phyloP scores from a whole-genome alignment of 2,113 vertebrate genomes.

The Pseudopipra pipra region DNA sequence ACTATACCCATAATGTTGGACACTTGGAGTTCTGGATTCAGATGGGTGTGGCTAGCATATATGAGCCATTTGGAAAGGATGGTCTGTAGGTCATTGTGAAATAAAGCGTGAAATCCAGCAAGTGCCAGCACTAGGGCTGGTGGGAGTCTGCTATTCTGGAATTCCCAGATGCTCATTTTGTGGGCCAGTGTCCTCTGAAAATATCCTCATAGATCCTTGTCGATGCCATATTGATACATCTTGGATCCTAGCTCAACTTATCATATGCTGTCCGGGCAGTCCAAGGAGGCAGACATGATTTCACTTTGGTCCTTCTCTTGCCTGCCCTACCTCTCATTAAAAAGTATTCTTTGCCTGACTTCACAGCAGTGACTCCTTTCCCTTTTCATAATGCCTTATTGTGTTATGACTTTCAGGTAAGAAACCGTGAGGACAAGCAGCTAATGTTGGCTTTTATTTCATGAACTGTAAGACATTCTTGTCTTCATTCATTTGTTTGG shows the following conservation, averaged over 20 bases:
- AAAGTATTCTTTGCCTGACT: neutral
- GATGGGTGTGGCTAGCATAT: neutral
- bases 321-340: rapidly evolving
- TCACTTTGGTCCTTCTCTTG: neutral
- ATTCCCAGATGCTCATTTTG: neutral
- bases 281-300: neutral
- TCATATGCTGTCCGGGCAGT: neutral
- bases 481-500: neutral
- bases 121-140: neutral
- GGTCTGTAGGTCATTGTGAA: neutral
- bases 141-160: conserved; percentile 2
- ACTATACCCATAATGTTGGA: neutral
- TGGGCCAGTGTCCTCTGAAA: neutral
- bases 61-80: neutral
- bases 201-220: neutral
- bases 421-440: neutral
- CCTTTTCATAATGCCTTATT: neutral
- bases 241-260: neutral
- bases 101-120: neutral
- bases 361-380: neutral
- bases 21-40: neutral
- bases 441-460: neutral
- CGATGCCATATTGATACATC: neutral
- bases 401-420: neutral
- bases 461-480: neutral